Conservation (phyloP, 2,113 vertebrate species). For the Parus major region DNA sequence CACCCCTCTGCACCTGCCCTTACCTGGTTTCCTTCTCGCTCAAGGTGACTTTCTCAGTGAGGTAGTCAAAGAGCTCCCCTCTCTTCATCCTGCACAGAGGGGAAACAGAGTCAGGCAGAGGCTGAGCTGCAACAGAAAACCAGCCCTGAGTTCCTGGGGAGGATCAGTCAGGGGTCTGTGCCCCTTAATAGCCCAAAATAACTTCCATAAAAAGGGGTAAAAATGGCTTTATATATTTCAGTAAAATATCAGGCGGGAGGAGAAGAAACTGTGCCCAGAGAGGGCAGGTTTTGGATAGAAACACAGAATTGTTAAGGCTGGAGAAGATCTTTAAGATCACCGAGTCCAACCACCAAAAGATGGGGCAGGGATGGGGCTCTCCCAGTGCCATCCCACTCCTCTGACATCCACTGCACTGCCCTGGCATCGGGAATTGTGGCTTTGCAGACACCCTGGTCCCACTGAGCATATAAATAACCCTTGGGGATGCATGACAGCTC, state of each 20-base stretch:
- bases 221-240: not conserved
- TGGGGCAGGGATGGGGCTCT: not conserved
- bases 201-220: not conserved
- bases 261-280: not conserved
- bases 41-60: slow-evolving; percentile 95
- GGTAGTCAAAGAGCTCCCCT: slow-evolving; percentile 98
- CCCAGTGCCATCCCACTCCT: not conserved
- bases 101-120: not conserved
- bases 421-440: not conserved
- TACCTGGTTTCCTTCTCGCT: slow-evolving; percentile 97
- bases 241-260: not conserved
- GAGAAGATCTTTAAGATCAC: not conserved
- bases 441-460: not conserved
- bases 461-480: slow-evolving; percentile 40
- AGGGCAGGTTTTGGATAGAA: not conserved
- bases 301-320: not conserved
- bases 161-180: rapidly evolving
- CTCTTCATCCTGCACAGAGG: slow-evolving; percentile 84
- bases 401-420: not conserved
- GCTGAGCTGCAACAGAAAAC: not conserved
- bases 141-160: not conserved
- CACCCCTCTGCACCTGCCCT: not conserved
- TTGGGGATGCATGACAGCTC: not conserved
- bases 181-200: not conserved
- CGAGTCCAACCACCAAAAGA: not conserved